A percentile compares a stretch with the other conserved stretches of the same genome.
phyloP scores from a whole-genome alignment of 2,113 vertebrate genomes.

The Chitala chitala region DNA sequence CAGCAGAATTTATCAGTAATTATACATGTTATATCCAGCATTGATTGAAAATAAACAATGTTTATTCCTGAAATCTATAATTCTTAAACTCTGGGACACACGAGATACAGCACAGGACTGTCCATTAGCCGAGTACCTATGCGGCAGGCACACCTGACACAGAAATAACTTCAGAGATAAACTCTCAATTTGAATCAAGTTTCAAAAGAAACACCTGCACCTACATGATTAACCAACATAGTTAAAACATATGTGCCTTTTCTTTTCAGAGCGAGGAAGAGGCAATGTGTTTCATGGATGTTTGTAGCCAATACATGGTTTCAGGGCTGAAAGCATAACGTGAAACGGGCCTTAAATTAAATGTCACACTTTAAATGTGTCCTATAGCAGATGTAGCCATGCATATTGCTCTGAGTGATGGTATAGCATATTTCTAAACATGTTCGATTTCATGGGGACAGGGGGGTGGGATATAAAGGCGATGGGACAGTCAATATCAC shows the following conservation, averaged over 20 bases:
- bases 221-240: too few relatives aligned
- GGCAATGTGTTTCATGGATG: not conserved
- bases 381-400: not conserved
- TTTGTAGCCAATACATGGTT: constrained; percentile 16
- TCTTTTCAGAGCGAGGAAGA: not conserved
- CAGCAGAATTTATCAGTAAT: too few relatives aligned
- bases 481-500: too few relatives aligned
- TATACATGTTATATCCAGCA: too few relatives aligned
- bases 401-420: not conserved
- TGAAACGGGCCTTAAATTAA: constrained; percentile 12
- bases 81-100: too few relatives aligned
- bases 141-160: too few relatives aligned
- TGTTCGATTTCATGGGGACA: not conserved
- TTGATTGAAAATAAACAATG: too few relatives aligned
- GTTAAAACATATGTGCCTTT: not conserved
- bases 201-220: not conserved
- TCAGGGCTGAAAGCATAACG: constrained; percentile 7
- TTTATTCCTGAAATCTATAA: too few relatives aligned
- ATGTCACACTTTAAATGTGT: constrained; percentile 18
- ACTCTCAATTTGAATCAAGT: constrained; percentile 16
- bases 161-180: too few relatives aligned
- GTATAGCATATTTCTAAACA: not conserved
- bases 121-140: too few relatives aligned
- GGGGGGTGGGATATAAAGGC: not conserved
- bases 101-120: too few relatives aligned